Conservation (phyloP, 1,140 invertebrate species). For the Lordiphosa collinella region DNA sequence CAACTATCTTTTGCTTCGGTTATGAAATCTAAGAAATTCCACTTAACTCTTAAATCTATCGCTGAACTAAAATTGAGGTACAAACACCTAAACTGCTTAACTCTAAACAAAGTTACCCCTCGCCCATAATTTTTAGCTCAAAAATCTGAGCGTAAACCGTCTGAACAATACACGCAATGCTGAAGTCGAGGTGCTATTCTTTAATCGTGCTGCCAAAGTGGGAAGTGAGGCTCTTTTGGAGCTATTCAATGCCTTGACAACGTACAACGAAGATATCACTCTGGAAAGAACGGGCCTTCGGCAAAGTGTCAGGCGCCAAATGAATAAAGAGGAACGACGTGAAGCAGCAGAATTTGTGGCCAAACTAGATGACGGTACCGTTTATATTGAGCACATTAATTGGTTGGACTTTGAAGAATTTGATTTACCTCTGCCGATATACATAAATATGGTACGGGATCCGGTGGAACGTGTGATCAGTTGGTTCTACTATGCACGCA, state of each 20-base stretch:
- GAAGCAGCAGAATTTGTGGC: constrained; percentile 37
- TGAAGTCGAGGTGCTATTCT: constrained; percentile 82
- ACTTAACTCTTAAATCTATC: background rate
- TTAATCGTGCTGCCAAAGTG: constrained; percentile 93
- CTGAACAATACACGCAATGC: constrained; percentile 90
- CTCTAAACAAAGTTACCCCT: constrained; percentile 4
- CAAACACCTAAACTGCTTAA: background rate
- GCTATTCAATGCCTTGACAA: constrained; percentile 83
- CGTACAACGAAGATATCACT: constrained; percentile 38
- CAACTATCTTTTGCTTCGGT: too few relatives aligned
- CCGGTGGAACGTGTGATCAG: constrained; percentile 94
- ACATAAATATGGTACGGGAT: constrained; percentile 92
- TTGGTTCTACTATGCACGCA: constrained; percentile 91
- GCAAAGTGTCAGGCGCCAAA: constrained; percentile 5
- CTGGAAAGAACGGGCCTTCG: constrained; percentile 62
- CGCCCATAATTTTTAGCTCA: constrained; percentile 31
- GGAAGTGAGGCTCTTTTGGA: constrained; percentile 93
- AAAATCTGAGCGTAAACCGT: constrained; percentile 67
- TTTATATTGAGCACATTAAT: constrained; percentile 72
- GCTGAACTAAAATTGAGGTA: background rate
- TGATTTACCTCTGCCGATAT: constrained; percentile 89
- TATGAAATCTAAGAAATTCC: background rate
- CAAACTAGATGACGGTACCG: constrained; percentile 40
- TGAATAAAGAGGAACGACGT: constrained; percentile 17
- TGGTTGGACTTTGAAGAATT: constrained; percentile 84